Evolutionary conservation across 2,888 invertebrate species (phyloP).

Genomic region (Pharmacophagus antenor): DNA sequence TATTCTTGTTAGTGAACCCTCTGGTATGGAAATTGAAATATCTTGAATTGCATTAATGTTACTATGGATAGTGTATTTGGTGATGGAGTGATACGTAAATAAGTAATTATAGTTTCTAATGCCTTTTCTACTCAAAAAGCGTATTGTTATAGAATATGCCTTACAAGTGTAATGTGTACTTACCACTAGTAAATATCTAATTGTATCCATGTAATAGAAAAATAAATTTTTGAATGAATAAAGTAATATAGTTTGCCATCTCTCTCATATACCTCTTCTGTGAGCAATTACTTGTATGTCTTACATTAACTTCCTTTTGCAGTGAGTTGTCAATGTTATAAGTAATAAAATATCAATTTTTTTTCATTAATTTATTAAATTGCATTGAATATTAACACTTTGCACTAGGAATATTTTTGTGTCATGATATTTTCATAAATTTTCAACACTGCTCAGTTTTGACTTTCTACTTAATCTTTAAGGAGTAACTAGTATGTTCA

Average conservation of each 20-base stretch:
- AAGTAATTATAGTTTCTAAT: neutral
- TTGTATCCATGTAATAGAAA: neutral
- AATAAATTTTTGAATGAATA: neutral
- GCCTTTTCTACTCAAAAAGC: neutral
- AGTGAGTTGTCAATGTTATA: no score
- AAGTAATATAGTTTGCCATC: neutral
- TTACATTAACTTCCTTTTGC: no score
- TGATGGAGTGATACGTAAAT: neutral
- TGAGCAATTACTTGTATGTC: neutral
- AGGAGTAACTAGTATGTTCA: no score
- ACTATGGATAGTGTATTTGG: neutral
- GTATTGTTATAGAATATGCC: neutral
- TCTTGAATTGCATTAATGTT: slow-evolving; percentile 40
- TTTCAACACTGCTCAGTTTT: no score
- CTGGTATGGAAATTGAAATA: slow-evolving; percentile 67
- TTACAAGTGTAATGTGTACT: neutral
- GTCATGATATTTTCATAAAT: no score
- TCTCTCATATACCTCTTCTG: neutral
- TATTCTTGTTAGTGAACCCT: slow-evolving; percentile 52
- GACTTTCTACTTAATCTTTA: no score
- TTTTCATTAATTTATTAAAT: no score
- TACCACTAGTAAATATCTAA: neutral
- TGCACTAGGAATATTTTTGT: no score
- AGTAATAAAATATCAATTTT: no score
- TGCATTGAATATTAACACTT: no score